Base-by-base conservation (phyloP, 2,113 vertebrate genomes). In the Triplophysa siluroides region DNA sequence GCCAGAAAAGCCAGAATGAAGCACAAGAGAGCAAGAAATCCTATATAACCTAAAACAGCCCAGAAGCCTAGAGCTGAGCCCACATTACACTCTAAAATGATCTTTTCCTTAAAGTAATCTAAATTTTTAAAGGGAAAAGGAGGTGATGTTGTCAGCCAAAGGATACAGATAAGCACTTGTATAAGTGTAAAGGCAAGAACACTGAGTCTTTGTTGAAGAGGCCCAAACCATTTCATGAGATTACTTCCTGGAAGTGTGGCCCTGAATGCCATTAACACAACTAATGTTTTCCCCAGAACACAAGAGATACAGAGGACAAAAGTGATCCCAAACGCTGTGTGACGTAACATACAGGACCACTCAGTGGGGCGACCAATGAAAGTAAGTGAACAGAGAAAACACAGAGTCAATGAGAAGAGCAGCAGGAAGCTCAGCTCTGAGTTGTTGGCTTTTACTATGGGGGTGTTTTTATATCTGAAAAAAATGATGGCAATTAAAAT, bases 1-100 rank as follows among this genome's bases (percentile, higher is more conserved):
- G 88, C 90, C 54, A 93, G 84, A 83, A 92, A 93, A 76, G 92
- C 92, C 41, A 91, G 84, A 65, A 92, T 9, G 52, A 92, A 92
- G 81, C 92, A 93, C 0, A 93, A 78, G 10, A 89, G 4, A 38
- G 92, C 90, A 23, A 92, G 80, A 33, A 92, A 5, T 65, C 91
- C 92, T 16, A 93, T 91, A 78, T 93, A 93, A 0, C 88, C 90
- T 24, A 92, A 74, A 0, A 91, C 91, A 64, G 85, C 84, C 90
- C 91, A 92, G 85, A 91, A 93, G 6, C 89, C 91, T n/a, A 90
- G 4, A 16, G 75, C 66, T 81, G 91, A 92, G 2, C 91, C 91
- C 13, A 92, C 65, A 47, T 86, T 78, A 80, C 90, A 93, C 43
- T 92, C 89, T 14, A 92, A 71, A 47, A 91, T 91, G 1, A 93